Base-by-base conservation (phyloP, 1,140 invertebrate genomes). In the Bathynomus jamesi region DNA sequence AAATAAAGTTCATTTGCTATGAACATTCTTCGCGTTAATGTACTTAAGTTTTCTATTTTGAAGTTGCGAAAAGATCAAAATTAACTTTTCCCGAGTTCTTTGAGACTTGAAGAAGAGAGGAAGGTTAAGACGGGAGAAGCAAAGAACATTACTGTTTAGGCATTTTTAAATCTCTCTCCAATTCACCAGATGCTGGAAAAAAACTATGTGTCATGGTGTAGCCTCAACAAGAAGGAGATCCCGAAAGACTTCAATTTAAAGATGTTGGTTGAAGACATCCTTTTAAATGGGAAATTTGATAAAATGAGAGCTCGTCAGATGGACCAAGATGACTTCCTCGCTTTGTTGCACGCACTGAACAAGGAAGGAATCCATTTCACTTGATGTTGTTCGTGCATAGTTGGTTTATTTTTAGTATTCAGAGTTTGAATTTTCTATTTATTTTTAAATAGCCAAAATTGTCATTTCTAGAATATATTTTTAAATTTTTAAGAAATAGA, bases 251-350 rank as follows among this genome's bases (percentile, higher is more conserved):
- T 98, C 82, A 87, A 92, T 80, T 91, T 98, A 32, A 96, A 96
- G 83, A 1, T 2, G 13, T 64, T 64, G 17, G 62, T 27, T 64
- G 28, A 27, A 64, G 25, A 27, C 25, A 7, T 13, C 8, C 17
- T 64, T 64, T 10, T 64, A 64, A 27, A 25, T 64, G 24, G 25
- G 13, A 27, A 64, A 27, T 27, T 2, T 64, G 62, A 27, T 64
- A 64, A 64, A 27, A 64, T 64, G 62, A 10, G 97, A 80, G 92
- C 97, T 1, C 86, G 96, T 80, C 90, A 87, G 3, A 95, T 99
- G 95, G 94, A 97, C 79, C 90, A 94, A 76, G 96, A 99, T 84
- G 95, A 99, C 81, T 99, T 99, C 83, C 89, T 98, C 79, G 85
- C 88, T 67, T 83, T 96, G 65, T 84, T 97, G 77, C 87, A 92